Conservation (phyloP, 1,140 invertebrate genomes). For the Amyelois transitella region DNA sequence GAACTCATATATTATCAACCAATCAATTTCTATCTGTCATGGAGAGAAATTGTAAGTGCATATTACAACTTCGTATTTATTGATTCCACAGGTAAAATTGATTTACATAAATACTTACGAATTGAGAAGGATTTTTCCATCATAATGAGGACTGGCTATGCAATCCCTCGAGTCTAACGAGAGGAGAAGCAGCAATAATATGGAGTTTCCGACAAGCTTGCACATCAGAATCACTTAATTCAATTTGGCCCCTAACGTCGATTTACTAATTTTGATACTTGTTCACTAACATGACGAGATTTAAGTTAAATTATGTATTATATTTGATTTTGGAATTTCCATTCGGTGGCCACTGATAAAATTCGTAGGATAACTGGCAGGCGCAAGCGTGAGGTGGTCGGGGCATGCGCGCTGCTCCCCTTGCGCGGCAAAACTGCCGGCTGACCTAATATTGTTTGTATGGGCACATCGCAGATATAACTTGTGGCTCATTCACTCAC, state of each 20-base stretch:
- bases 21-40: too few species aligned
- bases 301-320: not conserved
- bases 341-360: slow-evolving; percentile 27
- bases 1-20: too few species aligned
- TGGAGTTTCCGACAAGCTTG: slow-evolving; percentile 41
- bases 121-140: slow-evolving; percentile 58
- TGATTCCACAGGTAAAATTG: too few species aligned
- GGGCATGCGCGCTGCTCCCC: slow-evolving; percentile 45
- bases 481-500: slow-evolving; percentile 20
- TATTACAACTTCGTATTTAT: too few species aligned
- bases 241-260: slow-evolving; percentile 29
- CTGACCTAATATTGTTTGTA: slow-evolving; percentile 1
- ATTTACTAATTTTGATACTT: not conserved
- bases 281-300: not conserved
- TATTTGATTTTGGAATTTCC: not conserved
- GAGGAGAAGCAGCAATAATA: slow-evolving; percentile 48
- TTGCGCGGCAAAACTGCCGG: slow-evolving; percentile 31
- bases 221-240: slow-evolving; percentile 65
- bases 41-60: too few species aligned
- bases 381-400: slow-evolving; percentile 37
- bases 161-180: slow-evolving; percentile 55
- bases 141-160: slow-evolving; percentile 53
- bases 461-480: slow-evolving; percentile 16
- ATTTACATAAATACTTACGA: slow-evolving; percentile 46
- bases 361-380: slow-evolving; percentile 7